phyloP scores from a whole-genome alignment of 2,888 invertebrate species.

The Melieria picta region DNA sequence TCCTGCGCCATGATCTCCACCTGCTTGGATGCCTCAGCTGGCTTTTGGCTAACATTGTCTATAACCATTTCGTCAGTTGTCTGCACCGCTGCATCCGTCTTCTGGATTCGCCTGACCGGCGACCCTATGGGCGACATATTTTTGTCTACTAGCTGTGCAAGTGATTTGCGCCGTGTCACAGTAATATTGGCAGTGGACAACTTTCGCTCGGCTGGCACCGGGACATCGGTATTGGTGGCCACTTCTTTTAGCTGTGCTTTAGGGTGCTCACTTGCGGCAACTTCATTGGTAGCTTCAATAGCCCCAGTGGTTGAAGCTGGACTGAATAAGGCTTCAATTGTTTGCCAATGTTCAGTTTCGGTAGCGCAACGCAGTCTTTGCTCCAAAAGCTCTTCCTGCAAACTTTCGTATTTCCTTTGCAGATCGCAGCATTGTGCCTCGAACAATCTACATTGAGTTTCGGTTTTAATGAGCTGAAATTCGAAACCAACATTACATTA shows the following conservation, averaged over 20 bases:
- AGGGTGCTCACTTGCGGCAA: constrained; percentile 5
- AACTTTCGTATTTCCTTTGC: constrained; percentile 49
- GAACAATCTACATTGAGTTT: constrained; percentile 59
- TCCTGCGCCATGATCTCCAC: neutral
- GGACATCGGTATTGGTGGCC: constrained; percentile 55
- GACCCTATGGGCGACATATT: constrained; percentile 58
- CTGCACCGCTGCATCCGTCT: constrained; percentile 37
- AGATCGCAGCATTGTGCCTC: constrained; percentile 55
- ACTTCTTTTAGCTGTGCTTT: constrained; percentile 40
- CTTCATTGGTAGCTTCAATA: constrained; percentile 19
- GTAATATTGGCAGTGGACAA: constrained; percentile 15
- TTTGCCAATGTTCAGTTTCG: constrained; percentile 64
- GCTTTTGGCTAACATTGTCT: neutral
- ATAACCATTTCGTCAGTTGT: constrained; percentile 10
- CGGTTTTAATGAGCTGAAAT: constrained; percentile 58
- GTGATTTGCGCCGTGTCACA: constrained; percentile 27
- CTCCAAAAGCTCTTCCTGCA: constrained; percentile 56
- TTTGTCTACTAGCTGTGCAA: constrained; percentile 52
- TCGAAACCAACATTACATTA: constrained; percentile 1
- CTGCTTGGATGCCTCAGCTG: neutral
- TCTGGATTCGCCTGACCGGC: constrained; percentile 43
- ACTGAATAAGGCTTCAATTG: constrained; percentile 57
- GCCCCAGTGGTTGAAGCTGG: neutral
- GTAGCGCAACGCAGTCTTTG: constrained; percentile 54
- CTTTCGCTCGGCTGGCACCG: constrained; percentile 51